Evolutionary conservation across 2,113 vertebrate species (phyloP).

Genomic region (Istiophorus platypterus): DNA sequence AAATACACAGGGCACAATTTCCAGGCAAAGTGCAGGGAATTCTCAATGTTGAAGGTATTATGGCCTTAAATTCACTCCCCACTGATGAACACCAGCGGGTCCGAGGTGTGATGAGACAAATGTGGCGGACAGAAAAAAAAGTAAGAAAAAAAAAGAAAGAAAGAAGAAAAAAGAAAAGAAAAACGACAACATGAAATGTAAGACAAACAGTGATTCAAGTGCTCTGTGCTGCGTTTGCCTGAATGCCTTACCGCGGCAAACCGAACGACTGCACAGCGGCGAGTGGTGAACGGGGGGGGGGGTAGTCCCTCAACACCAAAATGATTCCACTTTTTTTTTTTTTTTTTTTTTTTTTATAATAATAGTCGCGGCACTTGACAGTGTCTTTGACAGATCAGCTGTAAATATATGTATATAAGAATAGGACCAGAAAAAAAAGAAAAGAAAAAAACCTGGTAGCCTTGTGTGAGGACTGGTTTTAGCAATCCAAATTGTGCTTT

Average conservation of each 20-base stretch:
- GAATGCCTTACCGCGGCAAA: slow-evolving; percentile 61
- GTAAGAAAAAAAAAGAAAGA: slow-evolving; percentile 16
- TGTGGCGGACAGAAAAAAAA: slow-evolving; percentile 45
- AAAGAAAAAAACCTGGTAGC: slow-evolving; percentile 43
- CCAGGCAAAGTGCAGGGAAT: slow-evolving; percentile 73
- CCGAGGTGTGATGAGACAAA: slow-evolving; percentile 25
- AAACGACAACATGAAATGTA: slow-evolving; percentile 33
- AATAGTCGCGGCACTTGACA: slow-evolving; percentile 52
- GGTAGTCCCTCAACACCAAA: slow-evolving; percentile 17
- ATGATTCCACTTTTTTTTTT: slow-evolving; percentile 8
- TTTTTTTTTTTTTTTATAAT: not conserved
- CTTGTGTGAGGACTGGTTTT: slow-evolving; percentile 59
- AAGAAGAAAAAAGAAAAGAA: slow-evolving; percentile 13
- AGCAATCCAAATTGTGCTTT: slow-evolving; percentile 81
- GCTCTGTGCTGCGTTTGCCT: slow-evolving; percentile 52
- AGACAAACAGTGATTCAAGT: slow-evolving; percentile 77
- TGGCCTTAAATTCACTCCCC: slow-evolving; percentile 66
- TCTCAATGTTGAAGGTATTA: slow-evolving; percentile 60
- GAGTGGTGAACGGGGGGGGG: slow-evolving; percentile 19
- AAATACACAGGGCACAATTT: slow-evolving; percentile 66
- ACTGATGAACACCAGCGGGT: slow-evolving; percentile 16
- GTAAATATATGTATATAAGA: slow-evolving; percentile 32
- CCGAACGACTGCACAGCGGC: slow-evolving; percentile 50
- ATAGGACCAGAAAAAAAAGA: slow-evolving; percentile 31
- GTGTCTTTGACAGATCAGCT: slow-evolving; percentile 61